Percentiles rank a stretch among this genome's conserved stretches.
Conservation (phyloP, 2,113 vertebrate species). For the Chamaetylas fuelleborni region DNA sequence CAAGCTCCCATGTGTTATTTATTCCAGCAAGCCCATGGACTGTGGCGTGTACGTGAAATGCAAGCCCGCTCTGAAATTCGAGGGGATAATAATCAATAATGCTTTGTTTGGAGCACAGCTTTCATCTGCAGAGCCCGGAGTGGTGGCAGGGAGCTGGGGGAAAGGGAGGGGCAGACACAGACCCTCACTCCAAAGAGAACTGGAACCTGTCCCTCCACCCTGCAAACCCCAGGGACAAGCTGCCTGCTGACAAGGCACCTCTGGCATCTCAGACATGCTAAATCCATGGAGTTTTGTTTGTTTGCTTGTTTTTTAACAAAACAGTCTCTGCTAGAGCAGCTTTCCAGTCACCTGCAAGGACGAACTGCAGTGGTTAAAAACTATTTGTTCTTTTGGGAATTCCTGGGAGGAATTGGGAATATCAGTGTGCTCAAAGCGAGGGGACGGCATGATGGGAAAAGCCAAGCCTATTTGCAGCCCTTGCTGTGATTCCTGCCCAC, state of each 20-base stretch:
- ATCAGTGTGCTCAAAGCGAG: not conserved
- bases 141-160: not conserved
- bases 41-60: not conserved
- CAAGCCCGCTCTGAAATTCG: not conserved
- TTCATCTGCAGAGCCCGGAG: not conserved
- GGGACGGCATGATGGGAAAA: accelerated
- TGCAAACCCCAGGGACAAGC: not conserved
- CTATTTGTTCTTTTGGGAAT: not conserved
- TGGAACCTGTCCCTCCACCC: not conserved
- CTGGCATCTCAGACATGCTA: not conserved
- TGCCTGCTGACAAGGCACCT: not conserved
- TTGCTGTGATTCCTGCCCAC: not conserved
- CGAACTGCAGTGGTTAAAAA: not conserved
- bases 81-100: slow-evolving; percentile 42
- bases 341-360: not conserved
- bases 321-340: not conserved
- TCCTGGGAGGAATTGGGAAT: not conserved
- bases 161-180: not conserved
- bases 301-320: not conserved
- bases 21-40: slow-evolving; percentile 23
- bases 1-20: slow-evolving; percentile 54
- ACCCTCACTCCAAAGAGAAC: not conserved
- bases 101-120: not conserved
- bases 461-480: not conserved
- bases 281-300: not conserved